Evolutionary conservation across 2,113 vertebrate species (phyloP), one percentile per base, ranked within the genome.

Genomic region (Ceratotherium simum): DNA sequence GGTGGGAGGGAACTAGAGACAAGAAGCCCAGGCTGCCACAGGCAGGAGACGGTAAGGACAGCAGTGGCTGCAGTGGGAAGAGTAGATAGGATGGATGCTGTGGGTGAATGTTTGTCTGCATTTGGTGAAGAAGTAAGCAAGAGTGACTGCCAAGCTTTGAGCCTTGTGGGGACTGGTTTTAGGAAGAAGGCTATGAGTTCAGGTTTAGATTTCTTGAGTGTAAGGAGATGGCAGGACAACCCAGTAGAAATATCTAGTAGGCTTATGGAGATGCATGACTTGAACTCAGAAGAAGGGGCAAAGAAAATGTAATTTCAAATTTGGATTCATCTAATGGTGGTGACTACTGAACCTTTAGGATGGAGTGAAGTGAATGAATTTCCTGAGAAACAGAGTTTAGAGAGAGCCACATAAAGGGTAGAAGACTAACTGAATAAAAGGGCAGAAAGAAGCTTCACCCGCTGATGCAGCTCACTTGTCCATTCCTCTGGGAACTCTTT

Each of bases 211-310:
- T 81, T 75, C 69, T 64, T 67, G 51, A 31, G 4, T 39, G 5
- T 80, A 23, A 69, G 27, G n/a, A 51, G 36, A n/a, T 60, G 17
- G 18, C 54, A 64, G 14, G 48, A 42, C 39, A 48, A 10, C 9
- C 48, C 62, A 39, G 14, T 65, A 39, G 80, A 79, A 42, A 56
- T 94, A 25, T n/a, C 29, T 60, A 4, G 3, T 70, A 65, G 23
- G 48, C 3, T 65, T 31, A 39, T 70, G 39, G 88, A 92, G 31
- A 70, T 56, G 14, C 8, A 3, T 48, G 29, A 21, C 54, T 62
- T 91, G 48, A 89, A 96, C 14, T 94, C 31, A 90, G 46, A 81
- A 72, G 48, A 64, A 13, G 75, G 21, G 76, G 33, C 75, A 93
- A 86, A 85, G 46, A 6, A 73, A 78, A 31, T 42, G 0, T 56